phyloP scores from a whole-genome alignment of 2,797 vertebrate species.

The Acestrorhynchus altus region DNA sequence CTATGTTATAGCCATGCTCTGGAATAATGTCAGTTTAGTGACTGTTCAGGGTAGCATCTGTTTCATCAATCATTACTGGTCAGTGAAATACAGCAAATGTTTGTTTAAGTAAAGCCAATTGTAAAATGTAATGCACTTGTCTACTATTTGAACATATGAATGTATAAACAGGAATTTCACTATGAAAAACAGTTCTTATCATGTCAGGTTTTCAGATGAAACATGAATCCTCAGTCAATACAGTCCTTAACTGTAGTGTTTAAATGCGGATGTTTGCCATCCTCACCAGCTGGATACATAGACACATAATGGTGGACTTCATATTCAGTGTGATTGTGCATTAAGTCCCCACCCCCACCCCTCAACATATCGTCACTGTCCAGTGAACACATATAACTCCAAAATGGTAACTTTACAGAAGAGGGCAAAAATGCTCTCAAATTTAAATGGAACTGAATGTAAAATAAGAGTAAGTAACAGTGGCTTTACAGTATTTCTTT shows the following conservation, averaged over 20 bases:
- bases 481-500: too few relatives aligned
- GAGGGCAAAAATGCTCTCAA: too few relatives aligned
- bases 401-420: too few relatives aligned
- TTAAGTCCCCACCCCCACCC: too few relatives aligned
- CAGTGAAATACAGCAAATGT: neutral
- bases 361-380: too few relatives aligned
- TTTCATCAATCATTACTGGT: neutral
- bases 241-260: constrained; percentile 45
- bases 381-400: too few relatives aligned
- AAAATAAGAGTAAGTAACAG: too few relatives aligned
- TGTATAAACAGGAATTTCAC: neutral
- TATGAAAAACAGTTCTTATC: constrained; percentile 5
- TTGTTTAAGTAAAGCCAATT: constrained; percentile 2
- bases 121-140: neutral
- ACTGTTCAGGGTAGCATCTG: neutral
- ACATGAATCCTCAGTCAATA: constrained; percentile 46
- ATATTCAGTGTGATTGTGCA: too few relatives aligned
- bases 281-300: neutral
- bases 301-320: neutral
- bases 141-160: neutral
- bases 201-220: constrained; percentile 46
- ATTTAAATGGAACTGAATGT: too few relatives aligned
- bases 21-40: too few relatives aligned
- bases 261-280: constrained; percentile 16
- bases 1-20: neutral